phyloP scores from a whole-genome alignment of 37 sponge, comb jelly and placozoan species.

The Tethya wilhelma region DNA sequence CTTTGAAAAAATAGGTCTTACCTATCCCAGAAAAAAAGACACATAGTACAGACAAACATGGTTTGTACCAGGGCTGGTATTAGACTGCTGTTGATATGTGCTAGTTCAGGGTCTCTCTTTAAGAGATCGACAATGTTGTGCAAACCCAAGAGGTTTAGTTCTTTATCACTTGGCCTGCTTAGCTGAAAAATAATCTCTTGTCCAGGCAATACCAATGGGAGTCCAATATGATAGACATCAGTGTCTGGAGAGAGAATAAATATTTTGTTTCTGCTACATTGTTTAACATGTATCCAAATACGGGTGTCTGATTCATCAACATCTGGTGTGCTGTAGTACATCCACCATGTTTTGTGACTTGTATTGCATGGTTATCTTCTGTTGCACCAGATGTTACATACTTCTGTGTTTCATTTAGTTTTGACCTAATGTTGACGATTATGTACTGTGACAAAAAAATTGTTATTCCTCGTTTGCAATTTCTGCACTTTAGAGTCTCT shows the following conservation, averaged over 20 bases:
- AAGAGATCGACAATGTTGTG: background rate
- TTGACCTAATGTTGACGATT: background rate
- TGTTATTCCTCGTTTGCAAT: slow-evolving; percentile 10
- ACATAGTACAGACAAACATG: slow-evolving; percentile 2
- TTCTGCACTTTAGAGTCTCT: slow-evolving; percentile 19
- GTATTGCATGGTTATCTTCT: background rate
- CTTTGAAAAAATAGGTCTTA: background rate
- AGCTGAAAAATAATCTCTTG: background rate
- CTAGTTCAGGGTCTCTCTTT: slow-evolving; percentile 9
- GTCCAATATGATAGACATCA: slow-evolving; percentile 7
- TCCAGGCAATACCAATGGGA: background rate
- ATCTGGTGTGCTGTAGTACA: too few species aligned
- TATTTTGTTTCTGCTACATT: background rate
- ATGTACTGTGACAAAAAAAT: background rate
- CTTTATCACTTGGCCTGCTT: background rate
- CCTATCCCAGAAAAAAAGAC: background rate
- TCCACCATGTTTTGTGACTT: too few species aligned
- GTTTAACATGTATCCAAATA: slow-evolving; percentile 3
- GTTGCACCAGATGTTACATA: background rate
- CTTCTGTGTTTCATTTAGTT: background rate
- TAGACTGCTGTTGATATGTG: background rate
- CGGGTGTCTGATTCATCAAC: slow-evolving; percentile 14
- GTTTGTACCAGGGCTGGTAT: background rate
- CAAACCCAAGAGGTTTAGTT: background rate
- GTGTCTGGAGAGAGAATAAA: slow-evolving; percentile 14